Percentiles rank a stretch among this genome's conserved stretches.
phyloP scores from a whole-genome alignment of 1,140 invertebrate species.

The Panulirus ornatus region DNA sequence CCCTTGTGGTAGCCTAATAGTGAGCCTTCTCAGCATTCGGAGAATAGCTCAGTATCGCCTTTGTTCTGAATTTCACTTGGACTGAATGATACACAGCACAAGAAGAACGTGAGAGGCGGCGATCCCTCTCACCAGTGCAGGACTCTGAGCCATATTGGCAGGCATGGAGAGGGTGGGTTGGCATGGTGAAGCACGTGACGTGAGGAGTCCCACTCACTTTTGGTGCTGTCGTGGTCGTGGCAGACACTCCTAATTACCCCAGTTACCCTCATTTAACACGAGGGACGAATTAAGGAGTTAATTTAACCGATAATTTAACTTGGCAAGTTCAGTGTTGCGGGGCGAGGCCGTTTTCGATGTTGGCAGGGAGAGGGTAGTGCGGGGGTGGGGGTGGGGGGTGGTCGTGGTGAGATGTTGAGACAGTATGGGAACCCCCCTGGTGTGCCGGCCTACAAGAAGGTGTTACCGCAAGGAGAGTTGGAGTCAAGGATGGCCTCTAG shows the following conservation, averaged over 20 bases:
- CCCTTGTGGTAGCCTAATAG: neutral
- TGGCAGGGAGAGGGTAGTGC: no score
- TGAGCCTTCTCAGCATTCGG: neutral
- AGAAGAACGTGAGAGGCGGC: neutral
- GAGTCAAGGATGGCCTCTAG: no score
- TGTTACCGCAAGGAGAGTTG: no score
- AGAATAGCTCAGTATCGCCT: neutral
- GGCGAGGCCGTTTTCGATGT: no score
- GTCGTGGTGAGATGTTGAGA: no score
- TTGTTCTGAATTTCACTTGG: neutral
- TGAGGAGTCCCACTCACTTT: neutral
- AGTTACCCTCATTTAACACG: neutral
- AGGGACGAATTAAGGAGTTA: neutral
- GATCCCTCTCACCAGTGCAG: neutral
- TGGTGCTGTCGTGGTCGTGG: neutral
- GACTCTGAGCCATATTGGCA: neutral
- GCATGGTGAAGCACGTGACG: neutral
- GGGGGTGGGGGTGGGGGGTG: no score
- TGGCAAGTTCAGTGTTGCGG: no score
- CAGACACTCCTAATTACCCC: neutral
- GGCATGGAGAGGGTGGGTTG: neutral
- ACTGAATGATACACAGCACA: neutral
- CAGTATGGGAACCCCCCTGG: no score
- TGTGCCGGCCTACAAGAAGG: no score
- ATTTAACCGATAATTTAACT: neutral